Conservation (phyloP, 2,797 vertebrate genomes). For the Sarcoramphus papa region DNA sequence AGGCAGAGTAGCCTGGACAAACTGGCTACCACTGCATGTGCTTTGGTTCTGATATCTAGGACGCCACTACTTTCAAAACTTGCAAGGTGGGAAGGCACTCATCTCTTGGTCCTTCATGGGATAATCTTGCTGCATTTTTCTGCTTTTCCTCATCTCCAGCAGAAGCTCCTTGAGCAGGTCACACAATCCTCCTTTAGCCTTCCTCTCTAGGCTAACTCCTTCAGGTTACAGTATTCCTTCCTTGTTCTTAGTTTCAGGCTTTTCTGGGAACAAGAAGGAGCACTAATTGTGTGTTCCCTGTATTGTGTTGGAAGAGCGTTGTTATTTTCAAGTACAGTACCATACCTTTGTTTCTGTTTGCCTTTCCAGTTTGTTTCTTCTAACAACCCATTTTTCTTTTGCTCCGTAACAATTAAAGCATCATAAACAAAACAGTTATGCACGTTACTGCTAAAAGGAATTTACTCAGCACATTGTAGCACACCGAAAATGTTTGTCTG, state of each 20-base stretch:
- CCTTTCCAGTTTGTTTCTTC: not conserved
- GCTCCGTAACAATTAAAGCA: not conserved
- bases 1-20: not conserved
- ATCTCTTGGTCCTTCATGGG: not conserved
- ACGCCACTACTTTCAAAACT: not conserved
- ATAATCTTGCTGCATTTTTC: not conserved
- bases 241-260: not conserved
- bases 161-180: not conserved
- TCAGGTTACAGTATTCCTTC: not conserved
- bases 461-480: not conserved
- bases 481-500: not conserved
- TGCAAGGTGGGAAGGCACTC: not conserved
- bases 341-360: not conserved
- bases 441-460: not conserved
- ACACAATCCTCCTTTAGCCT: rapidly evolving
- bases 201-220: not conserved
- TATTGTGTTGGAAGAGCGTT: not conserved
- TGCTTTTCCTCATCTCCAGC: not conserved
- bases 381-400: not conserved
- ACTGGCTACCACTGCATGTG: not conserved
- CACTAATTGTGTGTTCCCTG: not conserved
- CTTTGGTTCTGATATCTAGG: not conserved
- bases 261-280: not conserved
- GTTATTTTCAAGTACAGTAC: not conserved
- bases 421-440: not conserved